Percentiles rank a stretch among this genome's conserved stretches.
These are phyloP conservation scores for Albula glossodonta DNA, from an alignment of 2,113 vertebrate species.

Conservation along the genomic window DNA sequence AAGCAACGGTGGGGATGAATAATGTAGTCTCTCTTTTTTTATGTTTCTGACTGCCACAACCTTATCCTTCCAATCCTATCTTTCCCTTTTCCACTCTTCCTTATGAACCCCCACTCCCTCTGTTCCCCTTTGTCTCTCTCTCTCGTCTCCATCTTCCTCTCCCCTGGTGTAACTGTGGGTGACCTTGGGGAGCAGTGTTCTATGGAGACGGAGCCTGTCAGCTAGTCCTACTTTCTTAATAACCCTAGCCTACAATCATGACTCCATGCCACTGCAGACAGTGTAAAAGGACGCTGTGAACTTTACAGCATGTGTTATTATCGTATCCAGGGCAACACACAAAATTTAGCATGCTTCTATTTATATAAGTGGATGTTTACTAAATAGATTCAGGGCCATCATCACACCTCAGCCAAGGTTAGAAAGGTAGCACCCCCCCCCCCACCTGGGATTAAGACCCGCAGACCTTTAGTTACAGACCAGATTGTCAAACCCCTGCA, in stretches of 20 bases:
- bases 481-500: background rate
- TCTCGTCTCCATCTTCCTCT: slow-evolving; percentile 32
- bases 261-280: background rate
- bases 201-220: background rate
- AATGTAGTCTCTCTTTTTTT: slow-evolving; percentile 17
- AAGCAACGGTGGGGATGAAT: too few species aligned
- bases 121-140: background rate
- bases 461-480: background rate
- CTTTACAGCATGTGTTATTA: background rate
- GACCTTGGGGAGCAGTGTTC: background rate
- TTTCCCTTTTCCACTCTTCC: slow-evolving; percentile 27
- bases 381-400: background rate
- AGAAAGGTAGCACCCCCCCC: too few species aligned
- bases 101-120: background rate
- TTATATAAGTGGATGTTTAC: background rate
- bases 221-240: background rate
- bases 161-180: background rate
- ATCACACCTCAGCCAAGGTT: too few species aligned
- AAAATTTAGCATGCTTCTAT: background rate
- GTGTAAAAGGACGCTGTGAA: background rate
- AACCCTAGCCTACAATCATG: background rate
- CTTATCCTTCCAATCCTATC: slow-evolving; percentile 26
- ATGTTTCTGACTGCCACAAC: background rate
- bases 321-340: background rate
- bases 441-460: too few species aligned